These are phyloP conservation scores for Agrenia bidenticulata DNA, from an alignment of 2,888 invertebrate genomes.

Conservation along the genomic window DNA sequence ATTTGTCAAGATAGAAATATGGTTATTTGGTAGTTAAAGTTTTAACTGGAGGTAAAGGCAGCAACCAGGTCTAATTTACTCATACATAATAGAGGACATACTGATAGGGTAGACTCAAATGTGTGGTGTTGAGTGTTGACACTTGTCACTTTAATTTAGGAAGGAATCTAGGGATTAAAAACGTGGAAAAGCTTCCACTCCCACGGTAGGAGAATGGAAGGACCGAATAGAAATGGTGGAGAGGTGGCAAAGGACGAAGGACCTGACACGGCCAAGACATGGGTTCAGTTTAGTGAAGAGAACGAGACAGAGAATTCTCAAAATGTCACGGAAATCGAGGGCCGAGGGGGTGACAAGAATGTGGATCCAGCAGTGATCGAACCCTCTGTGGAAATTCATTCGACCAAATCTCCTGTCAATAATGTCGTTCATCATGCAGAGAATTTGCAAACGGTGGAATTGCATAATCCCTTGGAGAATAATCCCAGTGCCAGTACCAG, in stretches of 20 bases:
- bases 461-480: conserved; percentile 38
- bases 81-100: too few species aligned
- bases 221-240: neutral
- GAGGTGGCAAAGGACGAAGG: neutral
- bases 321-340: conserved; percentile 17
- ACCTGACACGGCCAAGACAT: conserved; percentile 31
- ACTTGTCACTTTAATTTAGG: too few species aligned
- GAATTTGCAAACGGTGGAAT: conserved; percentile 45
- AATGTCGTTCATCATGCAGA: conserved; percentile 26
- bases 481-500: neutral
- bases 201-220: too few species aligned
- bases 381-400: conserved; percentile 45
- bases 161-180: too few species aligned
- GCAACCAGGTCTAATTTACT: too few species aligned
- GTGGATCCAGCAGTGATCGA: conserved; percentile 45
- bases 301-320: conserved; percentile 24
- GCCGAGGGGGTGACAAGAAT: conserved; percentile 8
- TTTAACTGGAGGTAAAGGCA: too few species aligned
- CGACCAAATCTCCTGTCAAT: conserved; percentile 23
- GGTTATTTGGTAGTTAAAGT: too few species aligned
- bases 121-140: too few species aligned
- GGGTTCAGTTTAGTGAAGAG: conserved; percentile 48
- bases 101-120: too few species aligned
- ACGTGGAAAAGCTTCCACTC: too few species aligned
- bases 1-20: neutral